Conservation (phyloP, 64 coral and sea anemone genomes). For the Catalaphyllia jardinei region DNA sequence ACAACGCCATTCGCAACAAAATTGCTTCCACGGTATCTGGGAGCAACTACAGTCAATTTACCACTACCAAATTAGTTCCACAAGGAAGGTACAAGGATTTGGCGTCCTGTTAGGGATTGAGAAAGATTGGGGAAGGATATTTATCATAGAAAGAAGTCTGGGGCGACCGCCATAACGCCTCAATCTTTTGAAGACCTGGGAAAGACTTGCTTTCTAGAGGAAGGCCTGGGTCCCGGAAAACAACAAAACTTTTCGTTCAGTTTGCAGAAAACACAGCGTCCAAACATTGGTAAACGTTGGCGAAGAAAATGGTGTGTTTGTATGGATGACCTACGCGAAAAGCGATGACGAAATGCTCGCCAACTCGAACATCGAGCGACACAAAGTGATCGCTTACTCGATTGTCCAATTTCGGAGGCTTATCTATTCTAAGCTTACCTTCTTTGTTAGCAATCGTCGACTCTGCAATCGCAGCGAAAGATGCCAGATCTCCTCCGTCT, state of each 20-base stretch:
- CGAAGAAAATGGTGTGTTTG: constrained; percentile 8
- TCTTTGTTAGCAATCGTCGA: constrained; percentile 82
- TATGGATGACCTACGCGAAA: neutral
- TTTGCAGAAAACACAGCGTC: neutral
- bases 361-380: neutral
- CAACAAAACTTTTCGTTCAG: constrained; percentile 49
- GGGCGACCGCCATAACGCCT: constrained; percentile 73
- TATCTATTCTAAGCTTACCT: constrained; percentile 49
- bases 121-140: constrained; percentile 51
- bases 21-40: neutral
- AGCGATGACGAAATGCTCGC: constrained; percentile 1
- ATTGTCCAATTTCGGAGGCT: neutral
- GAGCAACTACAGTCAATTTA: neutral
- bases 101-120: neutral
- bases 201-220: constrained; percentile 74
- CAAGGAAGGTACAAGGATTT: neutral
- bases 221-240: constrained; percentile 97
- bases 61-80: neutral
- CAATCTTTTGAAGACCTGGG: constrained; percentile 89
- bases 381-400: constrained; percentile 11
- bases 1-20: neutral
- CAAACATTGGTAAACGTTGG: neutral
- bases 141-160: constrained; percentile 86
- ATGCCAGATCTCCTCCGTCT: constrained; percentile 86
- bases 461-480: constrained; percentile 87